Conservation (phyloP, 2,888 invertebrate species). For the Argyra leucocephala region DNA sequence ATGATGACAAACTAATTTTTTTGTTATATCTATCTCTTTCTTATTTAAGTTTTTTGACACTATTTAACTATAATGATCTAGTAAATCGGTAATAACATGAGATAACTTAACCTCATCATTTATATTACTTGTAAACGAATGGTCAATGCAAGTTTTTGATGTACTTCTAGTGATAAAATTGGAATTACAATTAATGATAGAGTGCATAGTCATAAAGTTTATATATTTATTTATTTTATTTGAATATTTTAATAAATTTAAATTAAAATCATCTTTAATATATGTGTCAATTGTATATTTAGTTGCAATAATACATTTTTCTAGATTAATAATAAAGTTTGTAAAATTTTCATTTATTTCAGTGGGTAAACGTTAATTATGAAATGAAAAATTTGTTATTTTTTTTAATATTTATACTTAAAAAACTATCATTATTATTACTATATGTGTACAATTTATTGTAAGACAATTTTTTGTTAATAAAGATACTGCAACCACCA, state of each 20-base stretch:
- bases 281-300: neutral
- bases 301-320: neutral
- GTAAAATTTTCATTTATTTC: neutral
- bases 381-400: neutral
- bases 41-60: no score
- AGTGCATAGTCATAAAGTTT: neutral
- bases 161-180: neutral
- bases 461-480: neutral
- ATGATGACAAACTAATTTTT: no score
- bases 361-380: neutral
- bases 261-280: no score
- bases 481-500: neutral
- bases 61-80: no score
- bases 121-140: no score
- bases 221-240: neutral
- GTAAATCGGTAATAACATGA: no score
- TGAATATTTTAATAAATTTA: neutral
- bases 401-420: neutral
- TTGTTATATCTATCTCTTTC: no score
- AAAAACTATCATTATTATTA: neutral
- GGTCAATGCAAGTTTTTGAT: neutral
- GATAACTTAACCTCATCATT: no score
- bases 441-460: neutral
- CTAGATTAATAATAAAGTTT: neutral
- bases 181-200: neutral